Conservation (phyloP, 2,797 vertebrate species). For the Microchirus variegatus region DNA sequence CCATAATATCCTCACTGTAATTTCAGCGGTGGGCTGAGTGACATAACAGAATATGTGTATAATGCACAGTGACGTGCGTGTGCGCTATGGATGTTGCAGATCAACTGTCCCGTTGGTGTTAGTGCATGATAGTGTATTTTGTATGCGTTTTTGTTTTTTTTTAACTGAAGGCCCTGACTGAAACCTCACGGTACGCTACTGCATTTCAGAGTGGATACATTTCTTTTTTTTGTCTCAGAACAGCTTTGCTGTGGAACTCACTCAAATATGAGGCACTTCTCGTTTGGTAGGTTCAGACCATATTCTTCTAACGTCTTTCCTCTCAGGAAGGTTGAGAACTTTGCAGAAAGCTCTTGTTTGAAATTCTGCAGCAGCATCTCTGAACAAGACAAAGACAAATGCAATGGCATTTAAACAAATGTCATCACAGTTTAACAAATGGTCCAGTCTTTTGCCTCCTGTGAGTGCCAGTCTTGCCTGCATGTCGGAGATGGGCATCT, state of each 20-base stretch:
- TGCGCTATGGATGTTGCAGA: too few species aligned
- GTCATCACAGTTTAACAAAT: neutral
- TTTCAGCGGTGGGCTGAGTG: too few species aligned
- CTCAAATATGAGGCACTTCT: constrained; percentile 58
- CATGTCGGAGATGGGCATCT: constrained; percentile 78
- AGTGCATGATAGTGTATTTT: too few species aligned
- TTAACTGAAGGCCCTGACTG: too few species aligned
- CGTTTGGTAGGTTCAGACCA: constrained; percentile 2
- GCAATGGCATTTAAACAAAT: neutral
- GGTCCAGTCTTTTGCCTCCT: neutral
- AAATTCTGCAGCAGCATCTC: constrained; percentile 80
- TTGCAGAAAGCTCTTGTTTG: constrained; percentile 59
- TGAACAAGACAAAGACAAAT: constrained; percentile 47
- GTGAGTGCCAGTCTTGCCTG: constrained; percentile 67
- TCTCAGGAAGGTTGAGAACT: constrained; percentile 69
- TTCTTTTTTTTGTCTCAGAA: neutral
- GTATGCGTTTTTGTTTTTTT: too few species aligned
- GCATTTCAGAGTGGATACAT: neutral
- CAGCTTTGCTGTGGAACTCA: constrained; percentile 55
- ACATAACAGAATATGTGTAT: too few species aligned
- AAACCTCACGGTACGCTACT: too few species aligned
- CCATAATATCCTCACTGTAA: too few species aligned
- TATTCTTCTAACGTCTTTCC: constrained; percentile 46
- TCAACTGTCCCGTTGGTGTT: too few species aligned
- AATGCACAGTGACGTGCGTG: too few species aligned